These are phyloP conservation scores for Tinea pellionella DNA, from an alignment of 2,888 invertebrate genomes.

Conservation along the genomic window DNA sequence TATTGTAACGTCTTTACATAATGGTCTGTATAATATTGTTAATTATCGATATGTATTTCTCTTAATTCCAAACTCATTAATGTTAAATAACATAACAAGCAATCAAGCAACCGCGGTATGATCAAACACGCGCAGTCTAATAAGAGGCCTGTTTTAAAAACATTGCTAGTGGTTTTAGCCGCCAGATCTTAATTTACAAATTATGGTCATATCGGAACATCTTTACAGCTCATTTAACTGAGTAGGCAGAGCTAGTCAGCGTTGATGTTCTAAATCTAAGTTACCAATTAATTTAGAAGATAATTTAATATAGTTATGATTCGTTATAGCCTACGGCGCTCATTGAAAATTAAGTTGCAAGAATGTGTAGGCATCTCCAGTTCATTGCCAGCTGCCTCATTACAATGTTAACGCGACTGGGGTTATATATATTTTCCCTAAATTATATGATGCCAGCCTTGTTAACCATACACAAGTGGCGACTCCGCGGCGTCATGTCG, in stretches of 20 bases:
- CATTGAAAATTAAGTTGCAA: slow-evolving; percentile 31
- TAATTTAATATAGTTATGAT: slow-evolving; percentile 27
- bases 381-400: slow-evolving; percentile 39
- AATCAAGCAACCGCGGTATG: slow-evolving; percentile 5
- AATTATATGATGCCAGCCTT: slow-evolving; percentile 50
- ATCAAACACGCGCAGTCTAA: slow-evolving; percentile 22
- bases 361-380: slow-evolving; percentile 17
- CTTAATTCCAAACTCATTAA: not conserved
- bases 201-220: slow-evolving; percentile 41
- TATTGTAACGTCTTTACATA: not conserved
- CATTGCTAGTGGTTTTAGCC: slow-evolving; percentile 32
- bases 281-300: slow-evolving; percentile 31
- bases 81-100: not conserved
- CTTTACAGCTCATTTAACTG: slow-evolving; percentile 28
- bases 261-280: slow-evolving; percentile 14
- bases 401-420: slow-evolving; percentile 30
- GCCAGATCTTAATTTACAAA: slow-evolving; percentile 47
- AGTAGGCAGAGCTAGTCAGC: slow-evolving; percentile 28
- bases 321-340: not conserved
- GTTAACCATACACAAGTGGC: slow-evolving; percentile 29
- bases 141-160: slow-evolving; percentile 48
- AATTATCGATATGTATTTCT: not conserved
- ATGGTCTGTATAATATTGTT: not conserved
- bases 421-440: slow-evolving; percentile 30
- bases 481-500: slow-evolving; percentile 23